These are phyloP conservation scores for Ditylenchus dipsaci DNA, from an alignment of 1,140 invertebrate genomes.

Conservation along the genomic window DNA sequence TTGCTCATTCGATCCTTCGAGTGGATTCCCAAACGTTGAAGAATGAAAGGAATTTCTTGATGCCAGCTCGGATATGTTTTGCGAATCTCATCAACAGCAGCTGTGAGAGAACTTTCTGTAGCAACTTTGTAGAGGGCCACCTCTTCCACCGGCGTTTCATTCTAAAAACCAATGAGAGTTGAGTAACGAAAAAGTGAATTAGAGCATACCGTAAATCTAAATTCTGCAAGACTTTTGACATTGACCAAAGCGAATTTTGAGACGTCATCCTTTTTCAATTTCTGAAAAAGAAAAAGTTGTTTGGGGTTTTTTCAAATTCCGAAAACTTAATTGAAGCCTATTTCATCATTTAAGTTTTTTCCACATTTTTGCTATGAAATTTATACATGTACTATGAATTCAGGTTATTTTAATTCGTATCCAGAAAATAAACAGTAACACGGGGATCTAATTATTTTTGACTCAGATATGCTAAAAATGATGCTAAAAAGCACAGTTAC, in stretches of 20 bases:
- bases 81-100: conserved; percentile 6
- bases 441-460: too few species aligned
- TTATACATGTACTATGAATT: too few species aligned
- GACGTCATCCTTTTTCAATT: conserved; percentile 5
- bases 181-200: not conserved
- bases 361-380: too few species aligned
- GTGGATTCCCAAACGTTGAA: not conserved
- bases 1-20: not conserved
- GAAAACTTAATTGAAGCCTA: too few species aligned
- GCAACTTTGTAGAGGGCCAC: not conserved
- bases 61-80: conserved; percentile 5
- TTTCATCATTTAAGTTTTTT: too few species aligned
- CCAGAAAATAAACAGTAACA: too few species aligned
- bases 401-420: too few species aligned
- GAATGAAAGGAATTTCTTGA: conserved; percentile 8
- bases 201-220: not conserved
- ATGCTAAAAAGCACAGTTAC: too few species aligned
- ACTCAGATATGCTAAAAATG: too few species aligned
- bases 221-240: not conserved
- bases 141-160: not conserved
- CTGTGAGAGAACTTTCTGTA: not conserved
- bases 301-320: too few species aligned
- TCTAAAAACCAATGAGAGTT: not conserved
- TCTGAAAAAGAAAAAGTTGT: not conserved
- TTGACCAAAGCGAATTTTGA: conserved; percentile 6